Evolutionary conservation across 2,797 vertebrate genomes (phyloP).

Genomic region (Nothura maculosa): DNA sequence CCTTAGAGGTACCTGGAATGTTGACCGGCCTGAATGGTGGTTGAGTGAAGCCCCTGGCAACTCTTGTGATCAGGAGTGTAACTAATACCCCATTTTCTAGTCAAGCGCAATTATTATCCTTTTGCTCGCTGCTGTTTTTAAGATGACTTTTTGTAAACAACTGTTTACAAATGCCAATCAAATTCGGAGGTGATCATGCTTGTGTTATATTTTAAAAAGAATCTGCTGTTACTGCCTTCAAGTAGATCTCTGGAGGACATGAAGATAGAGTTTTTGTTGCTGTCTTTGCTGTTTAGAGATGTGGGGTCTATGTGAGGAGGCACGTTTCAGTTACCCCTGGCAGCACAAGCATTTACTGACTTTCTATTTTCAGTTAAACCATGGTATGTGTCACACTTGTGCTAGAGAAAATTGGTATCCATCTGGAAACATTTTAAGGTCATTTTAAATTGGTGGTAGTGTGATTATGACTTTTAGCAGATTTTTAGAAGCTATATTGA

Average conservation of each 20-base stretch:
- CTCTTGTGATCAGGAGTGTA: conserved; percentile 70
- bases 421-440: not conserved
- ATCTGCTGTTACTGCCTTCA: not conserved
- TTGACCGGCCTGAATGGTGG: conserved; percentile 63
- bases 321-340: not conserved
- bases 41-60: conserved; percentile 68
- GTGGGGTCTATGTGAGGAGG: not conserved
- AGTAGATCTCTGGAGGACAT: not conserved
- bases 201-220: not conserved
- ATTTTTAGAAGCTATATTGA: not conserved
- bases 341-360: not conserved
- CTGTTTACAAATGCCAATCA: conserved; percentile 36
- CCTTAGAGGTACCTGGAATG: conserved; percentile 67
- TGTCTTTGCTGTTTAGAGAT: not conserved
- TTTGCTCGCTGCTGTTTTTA: conserved; percentile 36
- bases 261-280: not conserved
- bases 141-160: conserved; percentile 38
- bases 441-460: not conserved
- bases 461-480: not conserved
- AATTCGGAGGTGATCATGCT: not conserved
- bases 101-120: conserved; percentile 66
- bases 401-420: not conserved
- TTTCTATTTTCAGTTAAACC: not conserved
- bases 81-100: conserved; percentile 70
- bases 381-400: not conserved